Evolutionary conservation across 2,888 invertebrate species (phyloP).

Genomic region (Xanthia togata): DNA sequence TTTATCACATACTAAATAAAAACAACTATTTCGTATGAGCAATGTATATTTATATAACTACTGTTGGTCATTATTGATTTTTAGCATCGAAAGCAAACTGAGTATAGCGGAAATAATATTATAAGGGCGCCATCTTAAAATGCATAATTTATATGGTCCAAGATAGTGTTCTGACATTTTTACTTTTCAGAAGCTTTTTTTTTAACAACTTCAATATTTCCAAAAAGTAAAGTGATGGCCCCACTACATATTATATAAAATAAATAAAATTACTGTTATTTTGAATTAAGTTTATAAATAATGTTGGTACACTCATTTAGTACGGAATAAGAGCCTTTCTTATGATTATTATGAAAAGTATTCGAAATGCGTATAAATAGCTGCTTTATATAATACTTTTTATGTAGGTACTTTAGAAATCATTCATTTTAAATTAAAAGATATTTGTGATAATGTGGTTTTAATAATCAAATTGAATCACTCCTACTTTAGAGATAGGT

Average conservation of each 20-base stretch:
- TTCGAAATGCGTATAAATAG: conserved; percentile 29
- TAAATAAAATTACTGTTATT: conserved; percentile 1
- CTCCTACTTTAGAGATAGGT: too few relatives aligned
- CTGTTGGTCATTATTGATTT: conserved; percentile 84
- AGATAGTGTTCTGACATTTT: background rate
- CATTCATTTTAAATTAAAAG: background rate
- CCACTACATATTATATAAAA: conserved; percentile 18
- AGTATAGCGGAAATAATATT: conserved; percentile 34
- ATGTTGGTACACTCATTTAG: conserved; percentile 8
- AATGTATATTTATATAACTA: conserved; percentile 83
- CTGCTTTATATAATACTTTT: conserved; percentile 42
- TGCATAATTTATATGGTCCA: background rate
- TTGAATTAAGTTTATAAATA: conserved; percentile 15
- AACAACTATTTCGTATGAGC: conserved; percentile 87
- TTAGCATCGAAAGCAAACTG: conserved; percentile 63
- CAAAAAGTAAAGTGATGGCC: conserved; percentile 19
- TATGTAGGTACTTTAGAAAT: background rate
- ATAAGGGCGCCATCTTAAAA: conserved; percentile 20
- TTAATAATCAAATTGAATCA: background rate
- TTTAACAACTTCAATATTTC: background rate
- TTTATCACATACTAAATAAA: conserved; percentile 85
- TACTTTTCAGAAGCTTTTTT: background rate
- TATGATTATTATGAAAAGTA: conserved; percentile 3
- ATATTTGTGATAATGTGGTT: background rate
- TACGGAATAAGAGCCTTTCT: conserved; percentile 49